Evolutionary conservation across 1,140 invertebrate genomes (phyloP).

Genomic region (Homalodisca vitripennis): DNA sequence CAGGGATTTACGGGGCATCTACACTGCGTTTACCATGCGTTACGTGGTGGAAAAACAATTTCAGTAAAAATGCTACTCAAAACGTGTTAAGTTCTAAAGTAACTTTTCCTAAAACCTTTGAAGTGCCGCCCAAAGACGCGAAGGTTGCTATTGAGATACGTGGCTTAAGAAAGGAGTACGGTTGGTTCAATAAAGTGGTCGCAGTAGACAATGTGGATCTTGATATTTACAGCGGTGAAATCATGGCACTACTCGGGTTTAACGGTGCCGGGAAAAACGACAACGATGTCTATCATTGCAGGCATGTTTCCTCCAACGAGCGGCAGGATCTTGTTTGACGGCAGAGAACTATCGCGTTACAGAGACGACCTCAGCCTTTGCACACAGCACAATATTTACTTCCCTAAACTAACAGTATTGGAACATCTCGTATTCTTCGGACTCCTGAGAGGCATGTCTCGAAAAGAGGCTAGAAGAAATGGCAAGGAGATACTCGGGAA

Average conservation of each 20-base stretch:
- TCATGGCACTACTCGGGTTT: constrained; percentile 82
- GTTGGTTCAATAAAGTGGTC: constrained; percentile 8
- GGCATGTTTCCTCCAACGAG: constrained; percentile 30
- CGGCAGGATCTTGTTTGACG: not conserved
- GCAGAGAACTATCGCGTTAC: not conserved
- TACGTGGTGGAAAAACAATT: not conserved
- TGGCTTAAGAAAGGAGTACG: constrained; percentile 28
- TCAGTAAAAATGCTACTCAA: not conserved
- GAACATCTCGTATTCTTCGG: constrained; percentile 60
- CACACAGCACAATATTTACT: not conserved
- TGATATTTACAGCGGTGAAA: constrained; percentile 59
- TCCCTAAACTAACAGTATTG: constrained; percentile 45
- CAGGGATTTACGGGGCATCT: constrained; percentile 1
- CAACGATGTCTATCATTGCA: constrained; percentile 60
- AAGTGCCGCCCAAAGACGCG: not conserved
- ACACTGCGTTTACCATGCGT: not conserved
- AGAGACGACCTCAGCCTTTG: constrained; percentile 5
- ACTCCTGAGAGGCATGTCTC: constrained; percentile 55
- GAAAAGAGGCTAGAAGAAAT: constrained; percentile 37
- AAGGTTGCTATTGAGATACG: constrained; percentile 21
- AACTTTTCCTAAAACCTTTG: not conserved
- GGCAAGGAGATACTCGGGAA: constrained; percentile 51
- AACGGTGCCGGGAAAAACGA: constrained; percentile 90
- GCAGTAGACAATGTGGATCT: constrained; percentile 39
- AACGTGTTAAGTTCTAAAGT: not conserved